Base-by-base conservation (phyloP, 1,140 invertebrate species). In the Nebria ingens region DNA sequence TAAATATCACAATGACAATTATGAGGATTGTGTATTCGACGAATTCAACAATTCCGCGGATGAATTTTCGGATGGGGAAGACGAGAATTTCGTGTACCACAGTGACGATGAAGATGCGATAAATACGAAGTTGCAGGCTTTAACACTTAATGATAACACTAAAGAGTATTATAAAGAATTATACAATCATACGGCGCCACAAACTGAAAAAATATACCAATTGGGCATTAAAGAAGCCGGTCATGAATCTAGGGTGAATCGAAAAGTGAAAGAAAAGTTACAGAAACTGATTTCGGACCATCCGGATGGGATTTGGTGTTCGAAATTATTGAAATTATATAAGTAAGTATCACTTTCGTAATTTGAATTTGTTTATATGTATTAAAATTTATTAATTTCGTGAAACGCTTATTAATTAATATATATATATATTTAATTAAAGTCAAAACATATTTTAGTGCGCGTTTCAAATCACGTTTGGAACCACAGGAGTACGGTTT, bases 281-380 rank as follows among this genome's bases (percentile, higher is more conserved):
- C 6, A 17, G 15, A 45, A 9, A 11, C 15, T 45, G 15, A 45
- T 45, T 12, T 45, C 40, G 17, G 40, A 45, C 9, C 40, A 45
- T 17, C 9, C 40, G 4, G 40, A 45, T 17, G 40, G 40, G 4
- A 45, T 45, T 4, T 45, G 40, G 40, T 45, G 40, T 17, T 45
- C 40, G 15, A 45, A 45, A 45, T 45, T 45, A 45, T 4, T 45
- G 9, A 45, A 45, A 45, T 4, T 45, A 45, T 45, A 45, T 17
- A 6, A 9, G 40, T 45, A n/a, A 34, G 25, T 34, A 34, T 34
- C 25, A 9, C 25, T 34, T 6, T 34, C 25, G 6, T n/a, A 9
- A 6, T 34, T n/a, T 34, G 6, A 9, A 6, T 34, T 9, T 34
- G 25, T 34, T 34, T 34, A 17, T 45, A 17, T 45, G 15, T 45